A percentile compares a stretch with the other conserved stretches of the same genome.
Evolutionary conservation across 1,140 invertebrate species (phyloP).

Genomic region (Littorina saxatilis): DNA sequence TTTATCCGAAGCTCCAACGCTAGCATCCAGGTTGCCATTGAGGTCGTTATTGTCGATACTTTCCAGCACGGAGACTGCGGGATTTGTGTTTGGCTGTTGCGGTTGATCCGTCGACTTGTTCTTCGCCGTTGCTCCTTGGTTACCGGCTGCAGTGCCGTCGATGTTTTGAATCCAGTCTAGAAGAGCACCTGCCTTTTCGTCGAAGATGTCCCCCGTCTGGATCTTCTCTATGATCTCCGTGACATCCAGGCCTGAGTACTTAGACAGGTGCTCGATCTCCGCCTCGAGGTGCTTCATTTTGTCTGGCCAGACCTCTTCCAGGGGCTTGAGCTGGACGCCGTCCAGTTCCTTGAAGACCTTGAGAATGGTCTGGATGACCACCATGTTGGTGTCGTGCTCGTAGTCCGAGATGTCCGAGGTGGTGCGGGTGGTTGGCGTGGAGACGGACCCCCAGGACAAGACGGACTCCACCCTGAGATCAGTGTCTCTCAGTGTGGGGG

Average conservation of each 20-base stretch:
- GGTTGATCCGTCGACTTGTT: background rate
- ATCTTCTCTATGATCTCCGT: background rate
- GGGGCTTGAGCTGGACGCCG: background rate
- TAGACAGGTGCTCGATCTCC: background rate
- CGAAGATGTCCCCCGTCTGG: background rate
- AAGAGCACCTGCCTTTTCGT: background rate
- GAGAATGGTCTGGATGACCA: background rate
- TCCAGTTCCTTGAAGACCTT: background rate
- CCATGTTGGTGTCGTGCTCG: background rate
- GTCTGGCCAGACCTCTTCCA: background rate
- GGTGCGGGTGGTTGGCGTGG: background rate
- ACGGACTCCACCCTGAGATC: background rate
- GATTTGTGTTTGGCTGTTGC: background rate
- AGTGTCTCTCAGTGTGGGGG: background rate
- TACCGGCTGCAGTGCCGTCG: background rate
- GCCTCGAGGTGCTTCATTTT: background rate
- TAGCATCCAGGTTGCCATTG: background rate
- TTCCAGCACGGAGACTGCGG: background rate
- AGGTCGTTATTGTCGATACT: background rate
- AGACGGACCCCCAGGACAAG: background rate
- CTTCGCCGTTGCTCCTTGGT: background rate
- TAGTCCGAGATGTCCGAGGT: background rate
- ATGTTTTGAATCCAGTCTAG: conserved; percentile 1
- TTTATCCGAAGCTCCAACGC: background rate
- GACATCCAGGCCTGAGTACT: background rate